A percentile compares a stretch with the other conserved stretches of the same genome.
Conservation (phyloP, 2,113 vertebrate genomes). For the Pachycephala philippinensis region DNA sequence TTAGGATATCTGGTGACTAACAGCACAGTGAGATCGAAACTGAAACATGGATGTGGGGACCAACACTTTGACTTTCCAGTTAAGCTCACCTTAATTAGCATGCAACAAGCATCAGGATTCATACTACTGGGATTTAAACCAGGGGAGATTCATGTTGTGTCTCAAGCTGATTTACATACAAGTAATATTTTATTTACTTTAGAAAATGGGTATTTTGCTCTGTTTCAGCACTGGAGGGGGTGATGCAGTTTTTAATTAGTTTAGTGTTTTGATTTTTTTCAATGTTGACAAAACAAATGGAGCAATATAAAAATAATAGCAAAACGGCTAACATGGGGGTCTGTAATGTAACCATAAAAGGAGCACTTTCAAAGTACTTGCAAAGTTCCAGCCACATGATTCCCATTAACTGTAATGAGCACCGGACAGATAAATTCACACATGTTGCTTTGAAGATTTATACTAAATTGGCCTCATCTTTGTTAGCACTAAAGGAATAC, state of each 20-base stretch:
- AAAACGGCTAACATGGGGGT: background rate
- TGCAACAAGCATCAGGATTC: background rate
- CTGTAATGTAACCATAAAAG: background rate
- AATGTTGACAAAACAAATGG: slow-evolving; percentile 49
- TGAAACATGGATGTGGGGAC: background rate
- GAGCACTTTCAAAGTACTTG: slow-evolving; percentile 9
- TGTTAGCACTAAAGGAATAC: slow-evolving; percentile 41
- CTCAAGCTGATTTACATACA: background rate
- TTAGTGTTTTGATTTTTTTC: slow-evolving; percentile 7
- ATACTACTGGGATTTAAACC: background rate
- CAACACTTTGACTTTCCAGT: background rate
- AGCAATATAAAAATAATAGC: slow-evolving; percentile 31
- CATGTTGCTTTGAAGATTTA: slow-evolving; percentile 54
- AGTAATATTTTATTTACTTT: slow-evolving; percentile 13
- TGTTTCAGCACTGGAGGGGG: background rate
- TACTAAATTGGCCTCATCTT: slow-evolving; percentile 46
- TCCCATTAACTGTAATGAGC: slow-evolving; percentile 54
- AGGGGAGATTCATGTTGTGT: background rate
- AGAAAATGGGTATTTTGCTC: background rate
- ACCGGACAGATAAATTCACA: slow-evolving; percentile 52
- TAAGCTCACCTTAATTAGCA: background rate
- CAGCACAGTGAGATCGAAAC: background rate
- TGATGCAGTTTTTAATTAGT: slow-evolving; percentile 28
- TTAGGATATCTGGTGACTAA: background rate
- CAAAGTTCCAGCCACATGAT: slow-evolving; percentile 42